Evolutionary conservation across 2,888 invertebrate genomes (phyloP), one percentile per base, ranked within the genome.

Genomic region (Epinotia brunnichana): DNA sequence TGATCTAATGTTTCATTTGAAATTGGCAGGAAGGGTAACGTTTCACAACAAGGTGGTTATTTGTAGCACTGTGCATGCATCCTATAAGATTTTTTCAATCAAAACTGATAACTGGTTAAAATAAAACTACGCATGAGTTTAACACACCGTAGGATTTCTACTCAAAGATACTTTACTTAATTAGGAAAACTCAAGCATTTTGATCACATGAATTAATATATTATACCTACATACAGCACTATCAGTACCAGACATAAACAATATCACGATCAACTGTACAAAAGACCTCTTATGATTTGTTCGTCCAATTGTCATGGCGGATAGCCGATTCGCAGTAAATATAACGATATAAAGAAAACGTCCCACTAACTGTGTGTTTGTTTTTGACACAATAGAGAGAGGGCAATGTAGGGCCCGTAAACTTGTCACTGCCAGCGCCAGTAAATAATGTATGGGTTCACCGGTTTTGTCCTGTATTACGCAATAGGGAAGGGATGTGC

Each of bases 321-420:
- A 72, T 61, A 67, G 61, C 61, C 67, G 61, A 72, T 68, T 24
- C 56, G 72, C 67, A 61, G 67, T 72, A 72, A 72, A 72, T 68
- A 72, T 72, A 72, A 57, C 67, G 72, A 51, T 67, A 72, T 72
- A 72, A 72, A 72, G 72, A 72, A 72, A 72, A 48, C 71, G 67
- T 68, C 56, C 61, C 48, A 68, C 73, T 68, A 62, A 72, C 72
- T 72, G 73, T 73, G 51, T 63, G 68, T 73, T 73, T 73, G 73
- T 69, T 73, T 73, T 69, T 73, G 73, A 73, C 73, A 73, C 73
- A 73, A 73, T 73, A 73, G 73, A 72, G 72, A 72, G 72, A 69
- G 73, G 73, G 73, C 73, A 69, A 73, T 63, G 72, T 68, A 63
- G 73, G 73, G 63, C 63, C 63, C 73, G 73, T 73, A 73, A 73